These are phyloP conservation scores for Chalcis sispes DNA, from an alignment of 2,888 invertebrate species.

Conservation along the genomic window DNA sequence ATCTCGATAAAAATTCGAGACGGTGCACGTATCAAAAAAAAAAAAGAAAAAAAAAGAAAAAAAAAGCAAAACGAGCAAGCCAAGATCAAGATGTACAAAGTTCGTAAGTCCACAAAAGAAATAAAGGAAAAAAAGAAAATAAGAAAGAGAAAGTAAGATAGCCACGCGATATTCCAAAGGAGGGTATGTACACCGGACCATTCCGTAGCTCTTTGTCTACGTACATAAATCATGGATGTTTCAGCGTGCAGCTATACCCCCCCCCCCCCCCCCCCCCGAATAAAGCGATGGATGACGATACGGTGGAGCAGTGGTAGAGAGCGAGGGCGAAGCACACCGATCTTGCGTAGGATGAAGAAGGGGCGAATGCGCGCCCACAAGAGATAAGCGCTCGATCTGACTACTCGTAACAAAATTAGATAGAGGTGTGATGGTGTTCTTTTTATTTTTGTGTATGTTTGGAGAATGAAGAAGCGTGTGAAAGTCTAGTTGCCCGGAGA, in stretches of 20 bases:
- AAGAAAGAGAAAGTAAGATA: no score
- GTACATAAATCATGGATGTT: constrained; percentile 72
- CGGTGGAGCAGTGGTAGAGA: background rate
- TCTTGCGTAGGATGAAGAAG: no score
- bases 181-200: constrained; percentile 30
- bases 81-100: constrained; percentile 52
- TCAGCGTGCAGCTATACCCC: constrained; percentile 61
- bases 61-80: background rate
- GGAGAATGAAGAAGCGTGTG: no score
- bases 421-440: no score
- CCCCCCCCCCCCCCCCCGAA: constrained; percentile 46
- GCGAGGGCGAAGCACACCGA: constrained; percentile 6
- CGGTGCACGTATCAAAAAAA: background rate
- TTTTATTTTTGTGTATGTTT: no score
- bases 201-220: constrained; percentile 36
- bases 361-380: no score
- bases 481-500: no score
- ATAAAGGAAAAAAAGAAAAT: no score
- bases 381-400: no score
- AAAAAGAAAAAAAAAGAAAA: constrained; percentile 15
- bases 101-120: constrained; percentile 47
- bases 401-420: no score
- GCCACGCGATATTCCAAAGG: background rate
- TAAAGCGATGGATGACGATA: constrained; percentile 35
- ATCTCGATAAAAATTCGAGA: no score